Evolutionary conservation across 2,888 invertebrate genomes (phyloP).

Genomic region (Eupithecia dodoneata): DNA sequence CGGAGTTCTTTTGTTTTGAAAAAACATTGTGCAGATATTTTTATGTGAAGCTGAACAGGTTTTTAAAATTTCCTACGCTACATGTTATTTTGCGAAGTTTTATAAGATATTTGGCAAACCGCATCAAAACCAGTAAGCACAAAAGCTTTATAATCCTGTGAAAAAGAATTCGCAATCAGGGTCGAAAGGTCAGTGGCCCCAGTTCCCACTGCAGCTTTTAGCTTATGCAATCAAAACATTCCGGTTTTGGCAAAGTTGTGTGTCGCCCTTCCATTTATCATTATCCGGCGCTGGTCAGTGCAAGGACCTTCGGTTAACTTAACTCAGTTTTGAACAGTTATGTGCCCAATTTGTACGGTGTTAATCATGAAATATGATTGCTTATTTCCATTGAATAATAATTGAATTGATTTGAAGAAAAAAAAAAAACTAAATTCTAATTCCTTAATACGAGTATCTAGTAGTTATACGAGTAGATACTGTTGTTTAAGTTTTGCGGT

Average conservation of each 20-base stretch:
- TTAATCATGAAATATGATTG: background rate
- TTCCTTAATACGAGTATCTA: too few species aligned
- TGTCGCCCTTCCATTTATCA: slow-evolving; percentile 55
- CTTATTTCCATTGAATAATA: background rate
- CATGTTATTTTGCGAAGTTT: background rate
- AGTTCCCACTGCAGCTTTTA: slow-evolving; percentile 58
- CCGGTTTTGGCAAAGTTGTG: slow-evolving; percentile 61
- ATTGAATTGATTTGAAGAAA: background rate
- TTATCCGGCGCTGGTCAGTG: slow-evolving; percentile 44
- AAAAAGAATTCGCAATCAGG: slow-evolving; percentile 55
- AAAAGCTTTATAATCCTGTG: slow-evolving; percentile 2
- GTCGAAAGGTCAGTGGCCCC: slow-evolving; percentile 67
- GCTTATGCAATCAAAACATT: slow-evolving; percentile 70
- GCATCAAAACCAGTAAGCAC: background rate
- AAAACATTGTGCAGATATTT: background rate
- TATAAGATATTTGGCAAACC: background rate
- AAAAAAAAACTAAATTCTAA: background rate
- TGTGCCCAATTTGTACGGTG: background rate
- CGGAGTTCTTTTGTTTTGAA: slow-evolving; percentile 22
- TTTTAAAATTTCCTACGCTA: background rate
- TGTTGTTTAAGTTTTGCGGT: too few species aligned
- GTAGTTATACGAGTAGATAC: too few species aligned
- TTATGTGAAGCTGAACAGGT: background rate
- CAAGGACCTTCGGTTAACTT: slow-evolving; percentile 44
- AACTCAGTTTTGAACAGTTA: background rate